Percentiles rank a stretch among this genome's conserved stretches.
Evolutionary conservation across 2,797 vertebrate species (phyloP).

Genomic region (Gambelia wislizenii): DNA sequence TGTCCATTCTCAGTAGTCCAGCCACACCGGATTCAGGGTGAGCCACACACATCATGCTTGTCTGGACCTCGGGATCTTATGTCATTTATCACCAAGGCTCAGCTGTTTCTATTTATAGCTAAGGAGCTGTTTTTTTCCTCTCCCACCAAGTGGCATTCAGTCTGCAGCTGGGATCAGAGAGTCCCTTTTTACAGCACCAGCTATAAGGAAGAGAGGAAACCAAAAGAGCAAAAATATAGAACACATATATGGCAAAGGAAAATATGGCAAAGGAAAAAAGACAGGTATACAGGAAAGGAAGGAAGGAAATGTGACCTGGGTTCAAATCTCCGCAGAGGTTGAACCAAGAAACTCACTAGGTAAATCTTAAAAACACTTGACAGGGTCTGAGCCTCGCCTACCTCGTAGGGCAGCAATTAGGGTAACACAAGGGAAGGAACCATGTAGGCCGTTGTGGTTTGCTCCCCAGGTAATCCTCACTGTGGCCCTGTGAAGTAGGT

Average conservation of each 20-base stretch:
- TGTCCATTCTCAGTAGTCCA: background rate
- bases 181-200: background rate
- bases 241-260: too few relatives aligned
- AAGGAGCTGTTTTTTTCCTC: conserved; percentile 36
- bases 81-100: conserved; percentile 64
- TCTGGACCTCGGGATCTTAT: conserved; percentile 50
- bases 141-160: conserved; percentile 53
- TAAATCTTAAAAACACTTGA: background rate
- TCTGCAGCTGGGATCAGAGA: background rate
- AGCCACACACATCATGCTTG: conserved; percentile 1
- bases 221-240: background rate
- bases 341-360: background rate
- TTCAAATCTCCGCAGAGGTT: background rate
- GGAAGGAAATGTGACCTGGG: background rate
- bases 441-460: background rate
- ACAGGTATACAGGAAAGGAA: background rate
- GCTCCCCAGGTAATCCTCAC: too few relatives aligned
- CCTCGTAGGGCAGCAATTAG: background rate
- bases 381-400: background rate
- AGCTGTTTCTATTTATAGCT: conserved; percentile 74
- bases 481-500: too few relatives aligned
- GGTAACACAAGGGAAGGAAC: background rate
- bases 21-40: background rate
- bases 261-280: too few relatives aligned
- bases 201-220: background rate